Percentiles rank a stretch among this genome's conserved stretches.
Conservation (phyloP, 1,140 invertebrate genomes). For the Drosophila ironensis region DNA sequence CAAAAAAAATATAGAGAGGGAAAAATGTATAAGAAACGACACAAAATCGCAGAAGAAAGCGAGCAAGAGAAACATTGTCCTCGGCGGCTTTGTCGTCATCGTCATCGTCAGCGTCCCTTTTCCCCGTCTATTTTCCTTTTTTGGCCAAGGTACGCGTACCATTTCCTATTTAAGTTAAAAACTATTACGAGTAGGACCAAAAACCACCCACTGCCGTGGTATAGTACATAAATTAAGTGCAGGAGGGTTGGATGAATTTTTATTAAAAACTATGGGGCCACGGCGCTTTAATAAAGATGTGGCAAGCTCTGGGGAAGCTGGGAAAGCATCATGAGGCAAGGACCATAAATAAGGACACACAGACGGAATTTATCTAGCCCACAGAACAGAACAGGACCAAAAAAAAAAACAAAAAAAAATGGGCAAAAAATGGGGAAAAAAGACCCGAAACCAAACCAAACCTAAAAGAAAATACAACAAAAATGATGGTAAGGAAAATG, state of each 20-base stretch:
- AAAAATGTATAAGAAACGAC: neutral
- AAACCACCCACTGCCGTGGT: constrained; percentile 30
- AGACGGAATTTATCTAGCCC: constrained; percentile 39
- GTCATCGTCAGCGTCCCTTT: neutral
- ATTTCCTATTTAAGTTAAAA: constrained; percentile 68
- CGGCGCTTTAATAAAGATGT: constrained; percentile 67
- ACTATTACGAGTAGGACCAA: constrained; percentile 66
- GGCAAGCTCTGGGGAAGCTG: neutral
- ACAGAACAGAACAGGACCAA: neutral
- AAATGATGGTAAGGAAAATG: too few relatives aligned
- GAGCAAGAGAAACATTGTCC: constrained; percentile 37
- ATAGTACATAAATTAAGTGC: constrained; percentile 72
- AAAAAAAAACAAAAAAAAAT: neutral
- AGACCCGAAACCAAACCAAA: neutral
- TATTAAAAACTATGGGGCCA: constrained; percentile 69
- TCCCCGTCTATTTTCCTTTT: constrained; percentile 11
- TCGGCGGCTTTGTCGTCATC: constrained; percentile 38
- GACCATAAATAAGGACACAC: constrained; percentile 70
- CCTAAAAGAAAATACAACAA: constrained; percentile 1
- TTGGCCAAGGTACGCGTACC: constrained; percentile 27
- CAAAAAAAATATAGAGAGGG: neutral
- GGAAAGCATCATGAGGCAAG: constrained; percentile 27
- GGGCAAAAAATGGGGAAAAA: neutral
- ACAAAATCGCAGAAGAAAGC: neutral
- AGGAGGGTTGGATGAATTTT: constrained; percentile 43